A percentile compares a stretch with the other conserved stretches of the same genome.
phyloP scores from a whole-genome alignment of 2,888 invertebrate species.

The Aspidapion aeneum region DNA sequence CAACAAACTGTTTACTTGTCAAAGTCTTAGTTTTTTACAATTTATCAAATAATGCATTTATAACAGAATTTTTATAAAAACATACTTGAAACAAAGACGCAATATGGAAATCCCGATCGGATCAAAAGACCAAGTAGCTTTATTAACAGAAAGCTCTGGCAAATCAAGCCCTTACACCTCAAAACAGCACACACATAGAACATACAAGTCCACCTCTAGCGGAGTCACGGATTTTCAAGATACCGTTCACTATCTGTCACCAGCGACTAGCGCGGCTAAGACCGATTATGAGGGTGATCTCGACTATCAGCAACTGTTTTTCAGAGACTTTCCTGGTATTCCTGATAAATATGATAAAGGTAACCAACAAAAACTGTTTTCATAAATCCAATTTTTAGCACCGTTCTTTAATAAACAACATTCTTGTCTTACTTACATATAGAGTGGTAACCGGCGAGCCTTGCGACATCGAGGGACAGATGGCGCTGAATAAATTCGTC shows the following conservation, averaged over 20 bases:
- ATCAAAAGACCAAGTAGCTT: constrained; percentile 23
- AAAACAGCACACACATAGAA: constrained; percentile 22
- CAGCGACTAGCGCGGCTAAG: constrained; percentile 36
- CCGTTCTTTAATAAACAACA: too few relatives aligned
- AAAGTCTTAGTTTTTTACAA: too few relatives aligned
- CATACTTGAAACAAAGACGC: not conserved
- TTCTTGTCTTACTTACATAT: too few relatives aligned
- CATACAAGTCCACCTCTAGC: constrained; percentile 10
- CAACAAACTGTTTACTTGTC: not conserved
- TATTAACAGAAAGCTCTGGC: constrained; percentile 20
- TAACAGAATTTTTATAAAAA: too few relatives aligned
- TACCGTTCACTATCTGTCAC: constrained; percentile 43
- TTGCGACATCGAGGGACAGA: too few relatives aligned
- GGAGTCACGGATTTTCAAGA: constrained; percentile 3
- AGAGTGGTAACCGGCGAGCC: too few relatives aligned
- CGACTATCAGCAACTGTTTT: constrained; percentile 31
- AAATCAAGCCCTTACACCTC: constrained; percentile 17
- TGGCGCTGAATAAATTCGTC: too few relatives aligned
- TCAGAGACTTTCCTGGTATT: constrained; percentile 15
- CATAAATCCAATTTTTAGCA: not conserved
- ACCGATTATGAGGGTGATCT: constrained; percentile 39
- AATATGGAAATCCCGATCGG: constrained; percentile 17
- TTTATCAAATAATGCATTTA: too few relatives aligned
- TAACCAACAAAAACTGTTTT: not conserved
- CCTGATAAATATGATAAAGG: constrained; percentile 7